A percentile compares a stretch with the other conserved stretches of the same genome.
Conservation (phyloP, 2,888 invertebrate genomes). For the Tipula helvola region DNA sequence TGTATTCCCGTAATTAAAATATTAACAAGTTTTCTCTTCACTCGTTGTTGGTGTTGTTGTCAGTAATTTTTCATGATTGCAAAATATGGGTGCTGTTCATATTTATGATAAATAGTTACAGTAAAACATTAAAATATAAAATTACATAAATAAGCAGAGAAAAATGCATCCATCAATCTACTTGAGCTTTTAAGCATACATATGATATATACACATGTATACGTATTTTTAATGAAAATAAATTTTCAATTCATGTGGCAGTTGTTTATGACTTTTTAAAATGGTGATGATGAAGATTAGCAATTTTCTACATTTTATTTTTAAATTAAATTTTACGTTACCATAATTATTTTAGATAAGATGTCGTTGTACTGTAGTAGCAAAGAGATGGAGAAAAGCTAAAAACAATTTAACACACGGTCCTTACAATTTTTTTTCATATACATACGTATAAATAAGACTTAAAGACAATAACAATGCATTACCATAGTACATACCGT, state of each 20-base stretch:
- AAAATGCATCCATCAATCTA: neutral
- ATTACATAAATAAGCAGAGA: neutral
- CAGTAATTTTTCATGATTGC: neutral
- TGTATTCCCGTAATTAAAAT: neutral
- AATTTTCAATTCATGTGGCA: neutral
- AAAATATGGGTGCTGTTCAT: neutral
- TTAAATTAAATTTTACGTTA: neutral
- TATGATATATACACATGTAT: neutral
- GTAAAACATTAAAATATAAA: neutral
- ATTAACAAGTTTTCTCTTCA: neutral
- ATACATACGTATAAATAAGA: neutral
- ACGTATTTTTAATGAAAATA: neutral
- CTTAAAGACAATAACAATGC: neutral
- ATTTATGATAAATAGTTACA: neutral
- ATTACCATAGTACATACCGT: neutral
- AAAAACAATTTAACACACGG: neutral
- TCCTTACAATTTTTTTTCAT: neutral
- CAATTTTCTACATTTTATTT: neutral
- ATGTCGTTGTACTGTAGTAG: neutral
- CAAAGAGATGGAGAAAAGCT: neutral
- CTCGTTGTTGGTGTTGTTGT: neutral
- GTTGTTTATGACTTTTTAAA: neutral
- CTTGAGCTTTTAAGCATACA: neutral
- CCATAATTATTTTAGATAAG: neutral
- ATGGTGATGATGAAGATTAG: neutral